phyloP scores from a whole-genome alignment of 2,888 invertebrate species.

The Drosophila algonquin region DNA sequence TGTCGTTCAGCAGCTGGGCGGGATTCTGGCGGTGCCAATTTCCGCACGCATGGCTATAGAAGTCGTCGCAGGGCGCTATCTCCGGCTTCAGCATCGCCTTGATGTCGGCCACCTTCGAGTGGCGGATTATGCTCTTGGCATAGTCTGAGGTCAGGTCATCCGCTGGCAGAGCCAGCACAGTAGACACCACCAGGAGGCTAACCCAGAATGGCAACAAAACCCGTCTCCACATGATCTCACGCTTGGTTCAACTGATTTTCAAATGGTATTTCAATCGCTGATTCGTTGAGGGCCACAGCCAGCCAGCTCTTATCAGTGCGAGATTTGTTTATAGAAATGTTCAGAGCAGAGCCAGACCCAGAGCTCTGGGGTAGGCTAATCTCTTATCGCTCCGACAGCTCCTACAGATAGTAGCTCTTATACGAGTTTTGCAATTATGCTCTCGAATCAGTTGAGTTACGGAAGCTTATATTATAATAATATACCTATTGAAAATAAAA shows the following conservation, averaged over 20 bases:
- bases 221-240: conserved; percentile 50
- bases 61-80: conserved; percentile 91
- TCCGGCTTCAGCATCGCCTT: conserved; percentile 88
- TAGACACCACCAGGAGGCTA: background rate
- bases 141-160: conserved; percentile 58
- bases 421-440: conserved; percentile 7
- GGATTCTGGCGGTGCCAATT: conserved; percentile 87
- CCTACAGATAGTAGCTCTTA: conserved; percentile 35
- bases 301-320: conserved; percentile 25
- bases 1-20: conserved; percentile 60
- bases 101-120: conserved; percentile 88
- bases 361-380: conserved; percentile 54
- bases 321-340: conserved; percentile 27
- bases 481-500: too few species aligned
- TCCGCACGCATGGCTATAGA: conserved; percentile 93
- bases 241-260: conserved; percentile 37
- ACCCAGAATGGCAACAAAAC: background rate
- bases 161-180: background rate
- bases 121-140: conserved; percentile 85
- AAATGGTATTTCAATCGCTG: conserved; percentile 2
- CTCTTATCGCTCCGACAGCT: conserved; percentile 56
- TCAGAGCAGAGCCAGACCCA: background rate
- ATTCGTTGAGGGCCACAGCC: conserved; percentile 8
- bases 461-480: too few species aligned
- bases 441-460: too few species aligned